Evolutionary conservation across 2,797 vertebrate genomes (phyloP), one percentile per base, ranked within the genome.

Genomic region (Perodicticus potto): DNA sequence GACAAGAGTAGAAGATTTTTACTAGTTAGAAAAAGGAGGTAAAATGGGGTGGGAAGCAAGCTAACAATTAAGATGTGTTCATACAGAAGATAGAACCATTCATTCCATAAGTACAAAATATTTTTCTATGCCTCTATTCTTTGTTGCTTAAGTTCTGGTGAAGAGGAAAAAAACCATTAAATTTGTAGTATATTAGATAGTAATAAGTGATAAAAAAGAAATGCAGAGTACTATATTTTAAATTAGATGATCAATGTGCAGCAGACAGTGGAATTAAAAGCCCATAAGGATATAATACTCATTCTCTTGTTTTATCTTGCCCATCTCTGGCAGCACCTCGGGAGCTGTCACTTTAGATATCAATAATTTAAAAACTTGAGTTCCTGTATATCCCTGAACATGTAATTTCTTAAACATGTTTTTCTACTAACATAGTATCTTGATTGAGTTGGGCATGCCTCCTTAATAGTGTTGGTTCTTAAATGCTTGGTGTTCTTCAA

Each of bases 181-280:
- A 20, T 55, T 19, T 61, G 10, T 69, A 25, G 11, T 16, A 32
- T 40, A 63, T 23, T 85, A 32, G 23, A 8, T 53, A 63, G 19
- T 77, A 65, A 34, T 67, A 65, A 78, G 55, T 74, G 59, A 77
- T 82, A 70, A 29, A 20, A 87, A 82, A n/a, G 72, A 81, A 95
- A 88, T n/a, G 14, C 63, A 80, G 72, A 95, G 34, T 69, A 63
- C 84, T 32, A 11, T 89, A 69, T 65, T 93, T 96, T 91, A 73
- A 89, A 93, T 29, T 80, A 73, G 49, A 49, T 49, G 49, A 49
- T 49, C 49, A 49, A 49, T 2, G 0, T 49, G 49, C 49, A 49
- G 49, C 70, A 6, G 37, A 74, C 34, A 37, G 29, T 74, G 25
- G 34, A 73, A 59, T 91, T 78, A 78, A 57, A 83, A 86, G 53